phyloP scores from a whole-genome alignment of 2,113 vertebrate genomes.

The Lophura nycthemera region DNA sequence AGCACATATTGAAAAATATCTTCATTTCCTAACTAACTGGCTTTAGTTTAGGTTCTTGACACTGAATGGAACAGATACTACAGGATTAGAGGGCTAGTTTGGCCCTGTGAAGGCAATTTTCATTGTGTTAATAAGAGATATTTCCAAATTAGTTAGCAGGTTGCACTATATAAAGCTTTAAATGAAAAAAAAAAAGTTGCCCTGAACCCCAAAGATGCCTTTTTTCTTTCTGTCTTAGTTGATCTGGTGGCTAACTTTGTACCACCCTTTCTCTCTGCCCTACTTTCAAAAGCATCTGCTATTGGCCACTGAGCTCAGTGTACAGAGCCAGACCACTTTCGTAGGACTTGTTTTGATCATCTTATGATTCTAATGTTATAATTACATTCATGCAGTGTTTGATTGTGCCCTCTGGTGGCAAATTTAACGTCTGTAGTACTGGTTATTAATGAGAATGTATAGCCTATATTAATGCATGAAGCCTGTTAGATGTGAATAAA shows the following conservation, averaged over 20 bases:
- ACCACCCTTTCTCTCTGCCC: background rate
- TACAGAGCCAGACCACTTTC: background rate
- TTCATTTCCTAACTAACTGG: background rate
- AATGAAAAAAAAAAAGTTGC: background rate
- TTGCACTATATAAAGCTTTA: background rate
- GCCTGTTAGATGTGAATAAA: background rate
- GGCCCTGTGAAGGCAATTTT: background rate
- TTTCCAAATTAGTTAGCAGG: background rate
- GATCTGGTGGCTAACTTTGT: background rate
- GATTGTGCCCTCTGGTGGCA: conserved; percentile 65
- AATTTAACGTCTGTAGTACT: background rate
- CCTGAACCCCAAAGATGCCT: accelerated
- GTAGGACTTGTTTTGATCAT: background rate
- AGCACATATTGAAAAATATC: accelerated
- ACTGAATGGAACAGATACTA: background rate
- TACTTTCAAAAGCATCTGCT: background rate
- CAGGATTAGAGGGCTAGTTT: background rate
- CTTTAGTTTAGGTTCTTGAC: background rate
- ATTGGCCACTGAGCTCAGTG: background rate
- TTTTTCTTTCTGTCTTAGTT: background rate
- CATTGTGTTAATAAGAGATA: background rate
- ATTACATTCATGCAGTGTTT: background rate
- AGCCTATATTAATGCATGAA: background rate
- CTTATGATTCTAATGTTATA: accelerated
- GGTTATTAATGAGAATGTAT: background rate